Conservation (phyloP, 2,797 vertebrate species). For the Florisuga fusca region DNA sequence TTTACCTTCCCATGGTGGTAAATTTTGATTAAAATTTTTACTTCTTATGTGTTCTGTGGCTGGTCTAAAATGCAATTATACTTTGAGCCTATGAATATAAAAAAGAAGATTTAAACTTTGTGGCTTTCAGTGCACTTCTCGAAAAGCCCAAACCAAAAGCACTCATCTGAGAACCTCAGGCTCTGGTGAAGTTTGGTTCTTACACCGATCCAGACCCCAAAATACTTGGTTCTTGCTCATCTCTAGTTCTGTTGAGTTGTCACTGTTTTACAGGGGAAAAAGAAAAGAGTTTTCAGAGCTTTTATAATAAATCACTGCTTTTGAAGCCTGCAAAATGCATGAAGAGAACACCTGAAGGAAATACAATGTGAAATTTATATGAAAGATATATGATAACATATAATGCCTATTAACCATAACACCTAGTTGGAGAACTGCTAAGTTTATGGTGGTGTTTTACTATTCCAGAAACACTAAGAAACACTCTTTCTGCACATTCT, state of each 20-base stretch:
- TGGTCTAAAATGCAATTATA: background rate
- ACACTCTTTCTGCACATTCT: background rate
- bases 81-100: background rate
- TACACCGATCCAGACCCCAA: background rate
- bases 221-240: background rate
- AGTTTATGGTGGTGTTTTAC: background rate
- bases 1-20: background rate
- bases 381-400: background rate
- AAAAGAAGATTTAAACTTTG: background rate
- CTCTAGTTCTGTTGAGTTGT: background rate
- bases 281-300: background rate
- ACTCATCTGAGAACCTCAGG: background rate
- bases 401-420: background rate
- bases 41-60: background rate
- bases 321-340: background rate
- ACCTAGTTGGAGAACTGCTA: background rate
- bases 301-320: background rate
- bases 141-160: background rate
- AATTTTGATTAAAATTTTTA: background rate
- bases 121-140: background rate
- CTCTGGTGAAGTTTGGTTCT: accelerated
- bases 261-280: background rate
- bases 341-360: background rate
- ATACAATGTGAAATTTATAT: background rate
- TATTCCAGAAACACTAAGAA: background rate